Conservation (phyloP, 2,113 vertebrate genomes). For the Thunnus thynnus region DNA sequence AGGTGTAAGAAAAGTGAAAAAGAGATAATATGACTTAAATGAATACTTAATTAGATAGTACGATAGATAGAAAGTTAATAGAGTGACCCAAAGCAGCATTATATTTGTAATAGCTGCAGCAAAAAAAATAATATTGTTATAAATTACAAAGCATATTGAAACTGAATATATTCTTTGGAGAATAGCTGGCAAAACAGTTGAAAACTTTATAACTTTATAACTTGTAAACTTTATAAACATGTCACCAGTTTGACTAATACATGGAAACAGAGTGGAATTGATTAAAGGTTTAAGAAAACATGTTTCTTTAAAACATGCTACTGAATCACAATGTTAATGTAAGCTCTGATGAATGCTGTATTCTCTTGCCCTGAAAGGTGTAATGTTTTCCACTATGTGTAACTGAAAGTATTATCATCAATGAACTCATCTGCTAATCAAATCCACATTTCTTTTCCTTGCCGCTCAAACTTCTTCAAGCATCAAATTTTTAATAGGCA, state of each 20-base stretch:
- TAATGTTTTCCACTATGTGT: conserved; percentile 9
- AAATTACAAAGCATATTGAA: neutral
- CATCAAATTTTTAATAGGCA: conserved; percentile 19
- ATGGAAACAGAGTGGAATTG: conserved; percentile 31
- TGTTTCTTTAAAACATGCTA: conserved; percentile 7
- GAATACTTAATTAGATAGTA: too few species aligned
- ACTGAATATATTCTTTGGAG: neutral
- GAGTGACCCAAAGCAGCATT: neutral
- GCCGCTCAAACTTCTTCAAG: neutral
- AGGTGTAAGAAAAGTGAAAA: too few species aligned
- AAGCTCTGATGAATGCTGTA: conserved; percentile 1
- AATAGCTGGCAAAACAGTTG: conserved; percentile 11
- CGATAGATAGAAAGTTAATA: neutral
- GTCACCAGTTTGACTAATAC: conserved; percentile 40
- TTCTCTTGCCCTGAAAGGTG: neutral
- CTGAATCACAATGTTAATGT: conserved; percentile 4
- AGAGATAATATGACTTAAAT: too few species aligned
- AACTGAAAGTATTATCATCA: conserved; percentile 29
- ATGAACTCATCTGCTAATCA: conserved; percentile 14
- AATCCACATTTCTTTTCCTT: conserved; percentile 7
- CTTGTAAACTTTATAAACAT: conserved; percentile 16
- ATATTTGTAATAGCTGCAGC: conserved; percentile 1
- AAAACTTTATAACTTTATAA: neutral
- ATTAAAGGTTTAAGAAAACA: conserved; percentile 20
- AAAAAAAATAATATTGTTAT: conserved; percentile 2